Evolutionary conservation across 2,888 invertebrate genomes (phyloP).

Genomic region (Euzetes globulus): DNA sequence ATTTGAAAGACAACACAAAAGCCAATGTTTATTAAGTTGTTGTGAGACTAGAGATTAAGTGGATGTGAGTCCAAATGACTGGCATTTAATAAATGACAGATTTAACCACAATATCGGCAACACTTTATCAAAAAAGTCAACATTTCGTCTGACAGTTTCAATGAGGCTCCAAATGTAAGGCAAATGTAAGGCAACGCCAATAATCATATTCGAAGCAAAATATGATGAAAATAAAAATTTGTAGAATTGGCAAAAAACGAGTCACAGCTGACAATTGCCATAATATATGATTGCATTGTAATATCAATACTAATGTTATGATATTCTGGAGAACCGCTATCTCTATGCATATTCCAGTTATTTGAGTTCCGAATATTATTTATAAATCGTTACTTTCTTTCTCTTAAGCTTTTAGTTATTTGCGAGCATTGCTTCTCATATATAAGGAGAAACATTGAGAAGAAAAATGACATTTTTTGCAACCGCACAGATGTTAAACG

Average conservation of each 20-base stretch:
- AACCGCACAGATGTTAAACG: conserved; percentile 26
- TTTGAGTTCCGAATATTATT: conserved; percentile 10
- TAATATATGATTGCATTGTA: conserved; percentile 22
- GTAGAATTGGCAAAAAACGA: conserved; percentile 12
- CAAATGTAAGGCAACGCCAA: not conserved
- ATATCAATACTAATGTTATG: conserved; percentile 1
- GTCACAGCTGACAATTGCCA: conserved; percentile 10
- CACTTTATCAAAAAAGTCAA: conserved; percentile 17
- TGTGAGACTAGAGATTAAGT: conserved; percentile 25
- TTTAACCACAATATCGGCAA: conserved; percentile 15
- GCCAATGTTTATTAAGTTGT: conserved; percentile 28
- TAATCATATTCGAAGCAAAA: conserved; percentile 8
- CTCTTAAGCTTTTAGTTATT: conserved; percentile 21
- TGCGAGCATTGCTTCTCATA: not conserved
- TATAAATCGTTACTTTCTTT: conserved; percentile 10
- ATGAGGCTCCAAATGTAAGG: not conserved
- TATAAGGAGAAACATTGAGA: not conserved
- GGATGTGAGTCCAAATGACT: conserved; percentile 19
- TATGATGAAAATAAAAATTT: not conserved
- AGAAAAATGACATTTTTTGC: conserved; percentile 21
- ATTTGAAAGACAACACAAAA: conserved; percentile 13
- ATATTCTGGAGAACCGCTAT: not conserved
- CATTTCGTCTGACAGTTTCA: conserved; percentile 12
- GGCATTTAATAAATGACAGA: conserved; percentile 28
- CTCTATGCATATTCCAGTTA: conserved; percentile 12